A percentile compares a stretch with the other conserved stretches of the same genome.
Evolutionary conservation across 2,797 vertebrate genomes (phyloP).

Genomic region (Alexandromys oeconomus): DNA sequence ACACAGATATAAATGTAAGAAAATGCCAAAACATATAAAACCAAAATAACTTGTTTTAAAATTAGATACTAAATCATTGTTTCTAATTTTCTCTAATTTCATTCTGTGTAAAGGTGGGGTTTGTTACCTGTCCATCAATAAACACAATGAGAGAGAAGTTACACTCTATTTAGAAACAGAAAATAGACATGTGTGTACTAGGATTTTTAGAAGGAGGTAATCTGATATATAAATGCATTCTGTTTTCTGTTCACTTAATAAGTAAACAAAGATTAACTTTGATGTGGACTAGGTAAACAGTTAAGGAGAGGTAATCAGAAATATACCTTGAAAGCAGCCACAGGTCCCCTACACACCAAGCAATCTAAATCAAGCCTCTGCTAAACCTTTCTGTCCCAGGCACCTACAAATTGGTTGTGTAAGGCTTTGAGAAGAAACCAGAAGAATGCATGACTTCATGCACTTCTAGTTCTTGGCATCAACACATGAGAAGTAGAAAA

Average conservation of each 20-base stretch:
- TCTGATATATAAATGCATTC: background rate
- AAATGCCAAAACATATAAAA: background rate
- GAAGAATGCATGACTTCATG: background rate
- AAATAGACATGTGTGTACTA: background rate
- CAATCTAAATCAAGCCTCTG: background rate
- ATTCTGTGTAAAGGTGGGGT: background rate
- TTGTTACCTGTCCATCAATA: background rate
- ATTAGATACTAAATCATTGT: background rate
- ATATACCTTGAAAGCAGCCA: background rate
- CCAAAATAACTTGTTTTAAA: background rate
- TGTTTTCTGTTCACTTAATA: background rate
- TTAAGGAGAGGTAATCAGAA: background rate
- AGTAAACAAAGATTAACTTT: background rate
- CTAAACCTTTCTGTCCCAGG: fast-evolving
- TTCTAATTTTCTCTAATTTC: background rate
- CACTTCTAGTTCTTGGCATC: background rate
- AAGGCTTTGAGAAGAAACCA: background rate
- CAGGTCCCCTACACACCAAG: too few species aligned
- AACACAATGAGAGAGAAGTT: background rate
- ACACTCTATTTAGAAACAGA: too few species aligned
- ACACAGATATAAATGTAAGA: background rate
- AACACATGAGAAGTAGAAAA: background rate
- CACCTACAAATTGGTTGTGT: background rate
- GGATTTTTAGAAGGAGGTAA: background rate
- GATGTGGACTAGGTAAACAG: background rate